A percentile compares a stretch with the other conserved stretches of the same genome.
Conservation (phyloP, 2,888 invertebrate species). For the Brenthis daphne region DNA sequence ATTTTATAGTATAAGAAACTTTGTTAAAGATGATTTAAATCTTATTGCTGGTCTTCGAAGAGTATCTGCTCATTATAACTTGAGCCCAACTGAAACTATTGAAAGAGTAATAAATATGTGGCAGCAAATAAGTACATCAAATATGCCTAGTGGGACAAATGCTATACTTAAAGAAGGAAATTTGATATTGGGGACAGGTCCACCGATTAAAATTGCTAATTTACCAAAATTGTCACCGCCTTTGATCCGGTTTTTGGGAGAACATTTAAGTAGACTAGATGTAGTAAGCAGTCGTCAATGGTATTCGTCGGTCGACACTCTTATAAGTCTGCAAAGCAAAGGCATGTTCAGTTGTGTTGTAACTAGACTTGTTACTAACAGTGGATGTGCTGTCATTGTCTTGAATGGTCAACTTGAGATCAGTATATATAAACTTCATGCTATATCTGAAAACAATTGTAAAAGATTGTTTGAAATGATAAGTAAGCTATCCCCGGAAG, state of each 20-base stretch:
- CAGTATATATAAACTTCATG: slow-evolving; percentile 44
- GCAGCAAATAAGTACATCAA: slow-evolving; percentile 34
- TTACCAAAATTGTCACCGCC: slow-evolving; percentile 39
- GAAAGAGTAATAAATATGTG: slow-evolving; percentile 42
- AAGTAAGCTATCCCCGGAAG: slow-evolving; percentile 25
- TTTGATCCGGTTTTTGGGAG: slow-evolving; percentile 42
- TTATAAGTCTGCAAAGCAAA: slow-evolving; percentile 41
- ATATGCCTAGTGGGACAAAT: slow-evolving; percentile 32
- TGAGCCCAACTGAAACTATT: slow-evolving; percentile 40
- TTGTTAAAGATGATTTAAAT: slow-evolving; percentile 40
- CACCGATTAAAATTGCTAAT: slow-evolving; percentile 43
- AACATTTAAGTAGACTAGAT: slow-evolving; percentile 43
- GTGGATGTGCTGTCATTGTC: slow-evolving; percentile 41
- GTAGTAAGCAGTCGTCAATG: slow-evolving; percentile 38
- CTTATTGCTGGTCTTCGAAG: slow-evolving; percentile 40
- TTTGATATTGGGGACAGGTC: slow-evolving; percentile 43
- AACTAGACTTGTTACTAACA: slow-evolving; percentile 36
- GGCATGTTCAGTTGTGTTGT: slow-evolving; percentile 43
- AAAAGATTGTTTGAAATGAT: slow-evolving; percentile 35
- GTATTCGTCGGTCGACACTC: slow-evolving; percentile 38
- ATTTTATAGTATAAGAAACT: slow-evolving; percentile 39
- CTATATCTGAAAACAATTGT: slow-evolving; percentile 37
- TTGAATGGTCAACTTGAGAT: slow-evolving; percentile 45
- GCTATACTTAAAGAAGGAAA: slow-evolving; percentile 37
- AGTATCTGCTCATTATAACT: slow-evolving; percentile 35